Evolutionary conservation across 1,140 invertebrate species (phyloP).

Genomic region (Chlorops oryzae): DNA sequence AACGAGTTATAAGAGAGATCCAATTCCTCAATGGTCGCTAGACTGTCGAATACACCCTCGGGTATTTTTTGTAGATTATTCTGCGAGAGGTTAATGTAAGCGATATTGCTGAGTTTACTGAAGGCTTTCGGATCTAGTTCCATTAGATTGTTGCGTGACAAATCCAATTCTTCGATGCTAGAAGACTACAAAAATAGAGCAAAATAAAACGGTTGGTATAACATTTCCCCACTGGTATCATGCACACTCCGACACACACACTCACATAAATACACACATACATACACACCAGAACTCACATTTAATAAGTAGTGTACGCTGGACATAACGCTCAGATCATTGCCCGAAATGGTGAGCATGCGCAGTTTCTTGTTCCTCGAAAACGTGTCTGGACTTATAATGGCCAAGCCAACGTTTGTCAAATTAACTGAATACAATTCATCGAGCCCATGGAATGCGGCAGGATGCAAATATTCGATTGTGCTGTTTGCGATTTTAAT

Average conservation of each 20-base stretch:
- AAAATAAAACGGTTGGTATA: not conserved
- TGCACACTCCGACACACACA: not conserved
- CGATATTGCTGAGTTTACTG: constrained; percentile 54
- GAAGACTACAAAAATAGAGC: constrained; percentile 44
- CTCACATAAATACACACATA: no score
- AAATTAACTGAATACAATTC: constrained; percentile 62
- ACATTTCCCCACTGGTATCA: not conserved
- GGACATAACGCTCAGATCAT: constrained; percentile 53
- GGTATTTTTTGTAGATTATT: constrained; percentile 60
- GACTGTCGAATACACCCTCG: constrained; percentile 53
- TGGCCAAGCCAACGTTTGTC: constrained; percentile 57
- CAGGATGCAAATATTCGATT: constrained; percentile 51
- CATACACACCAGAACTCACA: no score
- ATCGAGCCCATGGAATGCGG: constrained; percentile 59
- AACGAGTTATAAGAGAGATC: constrained; percentile 61
- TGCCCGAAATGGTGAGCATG: constrained; percentile 60
- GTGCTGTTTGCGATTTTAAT: constrained; percentile 56
- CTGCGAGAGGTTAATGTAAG: constrained; percentile 59
- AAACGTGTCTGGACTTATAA: constrained; percentile 61
- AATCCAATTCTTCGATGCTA: constrained; percentile 59
- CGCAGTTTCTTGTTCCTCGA: constrained; percentile 58
- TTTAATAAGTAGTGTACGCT: constrained; percentile 37
- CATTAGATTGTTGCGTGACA: constrained; percentile 59
- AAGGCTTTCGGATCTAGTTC: constrained; percentile 56
- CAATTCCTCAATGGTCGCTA: constrained; percentile 58